These are phyloP conservation scores for Phataginus tetradactyla DNA, from an alignment of 2,797 vertebrate genomes.

Conservation along the genomic window DNA sequence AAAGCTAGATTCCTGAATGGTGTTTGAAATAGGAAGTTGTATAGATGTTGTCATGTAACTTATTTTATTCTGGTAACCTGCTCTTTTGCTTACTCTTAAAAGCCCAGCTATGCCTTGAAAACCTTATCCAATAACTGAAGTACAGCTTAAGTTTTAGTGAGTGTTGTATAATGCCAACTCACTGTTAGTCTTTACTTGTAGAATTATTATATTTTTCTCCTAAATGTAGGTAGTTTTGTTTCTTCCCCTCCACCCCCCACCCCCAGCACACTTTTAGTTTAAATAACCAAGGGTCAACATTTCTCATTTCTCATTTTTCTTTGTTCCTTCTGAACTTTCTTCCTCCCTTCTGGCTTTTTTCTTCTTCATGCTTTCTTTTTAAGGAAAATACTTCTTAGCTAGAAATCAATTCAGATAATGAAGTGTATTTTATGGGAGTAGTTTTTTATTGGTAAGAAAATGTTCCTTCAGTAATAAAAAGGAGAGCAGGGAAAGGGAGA, in stretches of 20 bases:
- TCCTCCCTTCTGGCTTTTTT: neutral
- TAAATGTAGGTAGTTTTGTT: neutral
- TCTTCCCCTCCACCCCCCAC: no score
- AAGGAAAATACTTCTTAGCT: neutral
- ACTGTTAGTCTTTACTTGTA: neutral
- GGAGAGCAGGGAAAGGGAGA: neutral
- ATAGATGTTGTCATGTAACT: neutral
- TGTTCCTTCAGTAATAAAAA: neutral
- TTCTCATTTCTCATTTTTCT: neutral
- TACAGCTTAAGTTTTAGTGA: neutral
- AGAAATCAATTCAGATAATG: neutral
- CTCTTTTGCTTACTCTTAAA: conserved; percentile 19
- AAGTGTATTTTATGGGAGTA: neutral
- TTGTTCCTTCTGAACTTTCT: conserved; percentile 25
- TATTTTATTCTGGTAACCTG: conserved; percentile 1
- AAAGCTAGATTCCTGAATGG: neutral
- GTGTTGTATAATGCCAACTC: neutral
- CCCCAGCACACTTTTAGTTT: neutral
- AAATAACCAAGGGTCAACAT: neutral
- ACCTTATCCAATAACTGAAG: neutral
- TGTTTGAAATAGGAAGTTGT: conserved; percentile 10
- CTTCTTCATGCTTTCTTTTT: neutral
- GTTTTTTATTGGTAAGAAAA: neutral
- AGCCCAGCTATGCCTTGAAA: neutral
- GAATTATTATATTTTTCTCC: conserved; percentile 43